A percentile compares a stretch with the other conserved stretches of the same genome.
Conservation (phyloP, 1,140 invertebrate genomes). For the Tetramorium alpestre region DNA sequence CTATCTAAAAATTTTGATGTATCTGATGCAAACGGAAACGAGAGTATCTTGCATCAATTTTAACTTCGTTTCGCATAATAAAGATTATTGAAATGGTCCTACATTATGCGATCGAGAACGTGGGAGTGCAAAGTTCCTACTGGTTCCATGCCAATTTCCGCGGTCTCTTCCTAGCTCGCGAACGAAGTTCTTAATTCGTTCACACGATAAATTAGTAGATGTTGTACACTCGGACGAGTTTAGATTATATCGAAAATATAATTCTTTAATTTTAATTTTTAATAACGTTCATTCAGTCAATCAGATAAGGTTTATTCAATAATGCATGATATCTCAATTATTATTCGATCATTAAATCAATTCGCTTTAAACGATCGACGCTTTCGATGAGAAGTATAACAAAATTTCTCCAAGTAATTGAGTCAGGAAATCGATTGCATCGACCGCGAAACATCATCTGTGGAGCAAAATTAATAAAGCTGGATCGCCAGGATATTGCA, state of each 20-base stretch:
- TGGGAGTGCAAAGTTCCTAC: conserved; percentile 70
- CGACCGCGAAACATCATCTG: not conserved
- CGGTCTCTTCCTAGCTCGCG: conserved; percentile 69
- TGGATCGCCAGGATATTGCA: conserved; percentile 19
- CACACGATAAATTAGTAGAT: conserved; percentile 70
- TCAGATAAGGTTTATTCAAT: not conserved
- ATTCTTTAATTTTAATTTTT: conserved; percentile 13
- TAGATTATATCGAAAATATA: conserved; percentile 3
- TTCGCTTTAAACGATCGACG: too few species aligned
- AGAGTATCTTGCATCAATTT: conserved; percentile 19
- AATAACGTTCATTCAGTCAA: not conserved
- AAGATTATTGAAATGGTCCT: conserved; percentile 68
- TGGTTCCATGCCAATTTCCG: conserved; percentile 75
- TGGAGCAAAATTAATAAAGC: conserved; percentile 65
- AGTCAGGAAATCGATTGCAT: not conserved
- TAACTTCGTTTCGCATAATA: conserved; percentile 42
- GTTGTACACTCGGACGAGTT: not conserved
- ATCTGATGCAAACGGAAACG: conserved; percentile 3
- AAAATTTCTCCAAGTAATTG: not conserved
- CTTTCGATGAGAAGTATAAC: not conserved
- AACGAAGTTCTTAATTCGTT: conserved; percentile 64
- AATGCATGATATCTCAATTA: not conserved
- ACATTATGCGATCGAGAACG: conserved; percentile 63
- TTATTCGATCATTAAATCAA: not conserved
- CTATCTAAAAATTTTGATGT: not conserved